A percentile compares a stretch with the other conserved stretches of the same genome.
Conservation (phyloP, 2,113 vertebrate genomes). For the Struthidea cinerea region DNA sequence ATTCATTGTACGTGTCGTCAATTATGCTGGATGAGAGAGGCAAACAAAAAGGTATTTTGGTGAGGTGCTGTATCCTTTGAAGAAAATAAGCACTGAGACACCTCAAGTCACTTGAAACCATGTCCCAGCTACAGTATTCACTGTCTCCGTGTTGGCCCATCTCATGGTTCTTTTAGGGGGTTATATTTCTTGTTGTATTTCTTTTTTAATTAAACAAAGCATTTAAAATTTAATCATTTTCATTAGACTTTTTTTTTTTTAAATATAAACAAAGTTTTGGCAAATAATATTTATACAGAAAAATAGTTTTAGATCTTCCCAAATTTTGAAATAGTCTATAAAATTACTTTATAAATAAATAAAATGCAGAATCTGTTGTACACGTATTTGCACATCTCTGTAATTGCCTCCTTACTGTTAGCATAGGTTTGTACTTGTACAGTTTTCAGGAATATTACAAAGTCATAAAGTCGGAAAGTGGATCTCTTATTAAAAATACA, state of each 20-base stretch:
- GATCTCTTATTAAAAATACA: constrained; percentile 79
- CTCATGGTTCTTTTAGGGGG: constrained; percentile 71
- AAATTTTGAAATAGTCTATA: constrained; percentile 82
- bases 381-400: constrained; percentile 78
- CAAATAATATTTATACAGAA: constrained; percentile 85
- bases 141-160: constrained; percentile 70
- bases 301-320: constrained; percentile 83
- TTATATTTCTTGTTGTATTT: constrained; percentile 7
- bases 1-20: constrained; percentile 58
- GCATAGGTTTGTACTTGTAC: constrained; percentile 68
- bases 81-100: constrained; percentile 73
- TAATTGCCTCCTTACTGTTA: constrained; percentile 76
- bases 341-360: constrained; percentile 86
- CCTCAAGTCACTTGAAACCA: constrained; percentile 58
- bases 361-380: constrained; percentile 82
- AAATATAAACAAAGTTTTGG: constrained; percentile 85
- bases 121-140: constrained; percentile 63
- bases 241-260: constrained; percentile 71
- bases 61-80: constrained; percentile 68
- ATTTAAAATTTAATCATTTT: constrained; percentile 77
- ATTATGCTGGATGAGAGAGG: constrained; percentile 70
- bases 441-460: constrained; percentile 76
- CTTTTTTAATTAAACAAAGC: constrained; percentile 76
- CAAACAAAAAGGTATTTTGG: constrained; percentile 68
- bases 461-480: constrained; percentile 75